Base-by-base conservation (phyloP, 2,113 vertebrate genomes). In the Onychorhynchus coronatus region DNA sequence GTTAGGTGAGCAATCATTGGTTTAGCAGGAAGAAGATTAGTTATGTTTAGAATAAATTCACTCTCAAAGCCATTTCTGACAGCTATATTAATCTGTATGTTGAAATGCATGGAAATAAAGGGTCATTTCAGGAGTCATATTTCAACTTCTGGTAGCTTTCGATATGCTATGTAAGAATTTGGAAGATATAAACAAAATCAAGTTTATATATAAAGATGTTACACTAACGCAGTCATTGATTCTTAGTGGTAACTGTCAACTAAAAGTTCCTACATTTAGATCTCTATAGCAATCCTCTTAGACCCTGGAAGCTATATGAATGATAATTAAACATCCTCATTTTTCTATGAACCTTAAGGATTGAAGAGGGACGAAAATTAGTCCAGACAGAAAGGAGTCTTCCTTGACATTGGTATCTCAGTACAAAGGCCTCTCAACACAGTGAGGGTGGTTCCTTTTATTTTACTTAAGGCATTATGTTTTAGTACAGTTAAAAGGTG, bases 61-160 rank as follows among this genome's bases (percentile, higher is more conserved):
- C 23, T 85, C 42, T 68, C 37, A 42, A 88, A 76, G 59, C 8
- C 16, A 76, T 88, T 93, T 95, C 39, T 88, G 53, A 79, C 78
- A 46, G 62, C 50, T 71, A 83, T 73, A 83, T 73, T 79, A 83
- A 76, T 89, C 94, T 83, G 42, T 53, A 70, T 47, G 23, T 18
- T 7, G 16, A 89, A 93, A 88, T 62, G 37, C 31, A 73, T 1
- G 90, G 71, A 96, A 96, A 95, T 44, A 56, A 65, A 91, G 93
- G 37, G 68, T 44, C 44, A 53, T 82, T 85, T 78, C 37, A 82
- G 53, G 58, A 85, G 46, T 94, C 46, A 77, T 50, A 83, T 88
- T 96, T 82, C 81, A 83, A 76, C 46, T 95, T 90, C 39, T 70
- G 42, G 50, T 80, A 95, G 63, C 55, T 88, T 90, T 94, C 71